Evolutionary conservation across 2,797 vertebrate genomes (phyloP).

Genomic region (Centropyge bicolor): DNA sequence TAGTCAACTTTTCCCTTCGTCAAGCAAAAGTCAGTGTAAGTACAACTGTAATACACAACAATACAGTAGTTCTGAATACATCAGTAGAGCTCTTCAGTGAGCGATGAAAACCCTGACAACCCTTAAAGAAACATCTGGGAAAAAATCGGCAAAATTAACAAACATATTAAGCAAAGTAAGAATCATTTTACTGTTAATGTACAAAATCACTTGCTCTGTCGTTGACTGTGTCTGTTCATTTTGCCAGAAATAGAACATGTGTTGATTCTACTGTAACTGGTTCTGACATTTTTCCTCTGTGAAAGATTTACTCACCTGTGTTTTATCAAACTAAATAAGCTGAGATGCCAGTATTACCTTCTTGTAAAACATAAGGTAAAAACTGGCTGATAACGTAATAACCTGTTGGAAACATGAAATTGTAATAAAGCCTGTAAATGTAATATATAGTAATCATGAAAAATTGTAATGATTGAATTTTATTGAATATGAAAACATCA

Average conservation of each 20-base stretch:
- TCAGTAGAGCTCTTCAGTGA: background rate
- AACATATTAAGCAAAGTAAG: background rate
- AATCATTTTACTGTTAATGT: background rate
- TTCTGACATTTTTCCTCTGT: background rate
- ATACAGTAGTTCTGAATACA: background rate
- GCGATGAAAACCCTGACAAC: background rate
- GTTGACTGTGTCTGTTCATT: conserved; percentile 1
- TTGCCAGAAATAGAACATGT: background rate
- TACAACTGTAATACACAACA: background rate
- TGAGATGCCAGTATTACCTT: background rate
- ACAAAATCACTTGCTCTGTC: conserved; percentile 12
- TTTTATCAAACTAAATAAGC: conserved; percentile 1
- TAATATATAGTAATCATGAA: background rate
- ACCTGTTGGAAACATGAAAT: conserved; percentile 18
- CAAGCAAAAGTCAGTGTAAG: background rate
- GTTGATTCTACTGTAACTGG: background rate
- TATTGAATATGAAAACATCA: background rate
- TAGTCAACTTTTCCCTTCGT: background rate
- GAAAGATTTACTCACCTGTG: background rate
- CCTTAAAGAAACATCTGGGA: background rate
- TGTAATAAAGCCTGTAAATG: conserved; percentile 4
- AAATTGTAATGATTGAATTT: background rate
- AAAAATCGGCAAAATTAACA: background rate
- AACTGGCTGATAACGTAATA: conserved; percentile 21
- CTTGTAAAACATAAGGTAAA: conserved; percentile 12